Base-by-base conservation (phyloP, 2,888 invertebrate species). In the Dynastes hyllus region DNA sequence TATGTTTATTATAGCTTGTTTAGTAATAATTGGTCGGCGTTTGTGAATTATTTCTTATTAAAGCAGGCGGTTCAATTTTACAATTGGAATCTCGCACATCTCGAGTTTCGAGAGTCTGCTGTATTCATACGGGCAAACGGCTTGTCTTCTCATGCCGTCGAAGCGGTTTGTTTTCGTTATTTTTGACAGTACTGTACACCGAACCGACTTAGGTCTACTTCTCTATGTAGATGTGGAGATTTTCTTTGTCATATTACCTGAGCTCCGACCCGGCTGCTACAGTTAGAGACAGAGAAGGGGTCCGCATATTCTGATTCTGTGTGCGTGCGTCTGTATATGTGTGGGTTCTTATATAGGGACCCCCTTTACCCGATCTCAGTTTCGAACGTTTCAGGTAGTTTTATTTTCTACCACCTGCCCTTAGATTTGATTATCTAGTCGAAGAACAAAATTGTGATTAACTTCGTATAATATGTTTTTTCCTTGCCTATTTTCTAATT, bases 371-470 rank as follows among this genome's bases (percentile, higher is more conserved):
- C 81, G 77, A 69, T 77, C 81, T 81, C 78, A 78, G 78, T 82
- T 81, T 81, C 80, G 78, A 78, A 78, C 53, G 53, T 55, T 79
- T 81, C 83, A 83, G 82, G 83, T 83, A 83, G 73, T 73, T 40
- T 73, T 82, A 83, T 81, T 81, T 81, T 81, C 79, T 81, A 82
- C 82, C 83, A 83, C 83, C 83, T 83, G 83, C 83, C 82, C 81
- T 79, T 81, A 78, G 80, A 73, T 73, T 37, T 58, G 58, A 73
- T 73, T 73, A 73, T 73, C 45, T 16, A 73, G 3, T 4, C 22
- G n/a, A 16, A 53, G 53, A 16, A 53, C 37, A 45, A 40, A 73
- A 61, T 73, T 45, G 27, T 61, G 58, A 73, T 71, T 71, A 73
- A 73, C 73, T 22, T 61, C 66, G 66, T 32, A 22, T 22, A 22